These are phyloP conservation scores for Halcyon smyrnensis DNA, from an alignment of 2,797 vertebrate genomes.

Conservation along the genomic window DNA sequence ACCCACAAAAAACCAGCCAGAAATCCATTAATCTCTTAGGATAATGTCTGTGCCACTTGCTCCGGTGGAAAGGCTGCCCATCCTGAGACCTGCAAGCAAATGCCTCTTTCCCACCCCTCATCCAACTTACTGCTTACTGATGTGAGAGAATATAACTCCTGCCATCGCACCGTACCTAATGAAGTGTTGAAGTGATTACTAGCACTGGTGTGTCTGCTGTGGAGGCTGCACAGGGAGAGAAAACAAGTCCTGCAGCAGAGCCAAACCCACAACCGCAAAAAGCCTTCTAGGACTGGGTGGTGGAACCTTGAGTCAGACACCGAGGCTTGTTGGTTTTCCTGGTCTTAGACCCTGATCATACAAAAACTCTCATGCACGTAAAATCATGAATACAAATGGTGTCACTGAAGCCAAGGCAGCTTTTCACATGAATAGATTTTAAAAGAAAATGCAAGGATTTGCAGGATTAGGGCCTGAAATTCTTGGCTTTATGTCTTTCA, in stretches of 20 bases:
- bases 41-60: neutral
- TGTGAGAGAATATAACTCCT: conserved; percentile 35
- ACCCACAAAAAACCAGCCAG: neutral
- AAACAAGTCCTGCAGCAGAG: neutral
- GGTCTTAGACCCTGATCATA: neutral
- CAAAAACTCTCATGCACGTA: accelerated
- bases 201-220: conserved; percentile 31
- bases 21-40: neutral
- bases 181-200: conserved; percentile 45
- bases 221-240: conserved; percentile 12
- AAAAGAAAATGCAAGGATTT: conserved; percentile 18
- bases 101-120: neutral
- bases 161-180: conserved; percentile 49
- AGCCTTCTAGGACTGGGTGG: neutral
- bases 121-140: conserved; percentile 48
- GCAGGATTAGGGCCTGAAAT: conserved; percentile 1
- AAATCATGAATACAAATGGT: neutral
- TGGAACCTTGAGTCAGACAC: neutral
- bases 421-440: neutral
- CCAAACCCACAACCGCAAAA: conserved; percentile 13
- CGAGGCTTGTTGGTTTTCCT: neutral
- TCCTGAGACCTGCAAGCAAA: neutral
- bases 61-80: conserved; percentile 14
- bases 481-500: conserved; percentile 31
- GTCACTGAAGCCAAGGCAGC: neutral